Evolutionary conservation across 1,140 invertebrate genomes (phyloP).

Genomic region (Zophobas morio): DNA sequence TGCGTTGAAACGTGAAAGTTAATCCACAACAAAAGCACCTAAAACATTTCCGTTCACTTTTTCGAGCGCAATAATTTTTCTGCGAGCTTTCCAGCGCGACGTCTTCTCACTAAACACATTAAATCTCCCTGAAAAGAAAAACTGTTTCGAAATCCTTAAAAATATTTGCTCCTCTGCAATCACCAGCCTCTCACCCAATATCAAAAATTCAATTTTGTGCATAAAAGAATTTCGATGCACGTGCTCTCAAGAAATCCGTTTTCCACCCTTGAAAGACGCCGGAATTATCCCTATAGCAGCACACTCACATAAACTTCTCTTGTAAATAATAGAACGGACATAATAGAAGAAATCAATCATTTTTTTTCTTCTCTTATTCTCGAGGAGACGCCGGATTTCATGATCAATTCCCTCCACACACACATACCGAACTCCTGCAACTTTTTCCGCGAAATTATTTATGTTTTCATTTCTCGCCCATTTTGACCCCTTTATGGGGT

Average conservation of each 20-base stretch:
- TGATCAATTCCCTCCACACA: slow-evolving; percentile 23
- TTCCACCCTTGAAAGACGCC: slow-evolving; percentile 11
- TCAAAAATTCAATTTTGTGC: slow-evolving; percentile 32
- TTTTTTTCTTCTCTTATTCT: slow-evolving; percentile 14
- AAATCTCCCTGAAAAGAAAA: no score
- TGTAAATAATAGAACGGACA: slow-evolving; percentile 42
- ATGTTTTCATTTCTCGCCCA: slow-evolving; percentile 11
- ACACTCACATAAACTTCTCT: slow-evolving; percentile 39
- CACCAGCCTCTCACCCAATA: neutral
- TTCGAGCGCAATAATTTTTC: no score
- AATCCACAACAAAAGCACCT: no score
- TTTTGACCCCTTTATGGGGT: slow-evolving; percentile 21
- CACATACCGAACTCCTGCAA: neutral
- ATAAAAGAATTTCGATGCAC: slow-evolving; percentile 31
- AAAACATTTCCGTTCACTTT: no score
- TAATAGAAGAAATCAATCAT: slow-evolving; percentile 43
- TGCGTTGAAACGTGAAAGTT: no score
- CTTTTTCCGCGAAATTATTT: slow-evolving; percentile 33
- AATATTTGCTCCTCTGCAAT: neutral
- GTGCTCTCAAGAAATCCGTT: slow-evolving; percentile 34
- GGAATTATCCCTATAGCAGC: slow-evolving; percentile 25
- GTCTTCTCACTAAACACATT: no score
- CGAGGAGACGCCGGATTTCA: slow-evolving; percentile 33
- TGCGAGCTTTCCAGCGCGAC: no score
- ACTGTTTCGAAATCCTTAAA: neutral